These are phyloP conservation scores for Himalopsyche tibetana DNA, from an alignment of 2,888 invertebrate species.

Conservation along the genomic window DNA sequence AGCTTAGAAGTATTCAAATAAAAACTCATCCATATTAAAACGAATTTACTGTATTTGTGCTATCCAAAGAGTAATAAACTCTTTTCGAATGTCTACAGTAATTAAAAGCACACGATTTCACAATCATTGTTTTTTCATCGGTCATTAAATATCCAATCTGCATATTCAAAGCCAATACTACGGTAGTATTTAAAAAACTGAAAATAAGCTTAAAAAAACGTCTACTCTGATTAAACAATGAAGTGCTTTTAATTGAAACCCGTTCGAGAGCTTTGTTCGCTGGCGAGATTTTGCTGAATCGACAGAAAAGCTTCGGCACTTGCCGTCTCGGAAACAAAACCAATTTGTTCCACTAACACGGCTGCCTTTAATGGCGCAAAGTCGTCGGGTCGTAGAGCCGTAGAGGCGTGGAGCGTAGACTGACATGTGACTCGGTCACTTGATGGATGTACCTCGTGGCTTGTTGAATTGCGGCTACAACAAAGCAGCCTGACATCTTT, in stretches of 20 bases:
- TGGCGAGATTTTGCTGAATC: background rate
- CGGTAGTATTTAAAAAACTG: background rate
- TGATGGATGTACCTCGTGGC: background rate
- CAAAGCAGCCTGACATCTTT: background rate
- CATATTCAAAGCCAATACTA: background rate
- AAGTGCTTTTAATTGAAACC: slow-evolving; percentile 29
- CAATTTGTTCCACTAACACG: slow-evolving; percentile 28
- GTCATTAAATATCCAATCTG: background rate
- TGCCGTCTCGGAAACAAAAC: slow-evolving; percentile 28
- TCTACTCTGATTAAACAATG: slow-evolving; percentile 34
- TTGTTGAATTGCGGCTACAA: background rate
- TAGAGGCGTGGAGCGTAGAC: slow-evolving; percentile 24
- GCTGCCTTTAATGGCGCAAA: slow-evolving; percentile 10
- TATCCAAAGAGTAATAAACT: too few species aligned
- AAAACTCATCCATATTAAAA: too few species aligned
- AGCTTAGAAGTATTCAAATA: too few species aligned
- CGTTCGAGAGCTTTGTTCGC: slow-evolving; percentile 17
- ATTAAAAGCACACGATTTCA: background rate
- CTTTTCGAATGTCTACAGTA: too few species aligned
- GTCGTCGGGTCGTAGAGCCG: background rate
- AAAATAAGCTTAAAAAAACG: background rate
- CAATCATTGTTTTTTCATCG: background rate
- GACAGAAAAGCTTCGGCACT: slow-evolving; percentile 16
- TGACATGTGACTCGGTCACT: slow-evolving; percentile 31
- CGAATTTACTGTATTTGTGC: too few species aligned